phyloP scores from a whole-genome alignment of 2,888 invertebrate genomes.

The Apamea monoglypha region DNA sequence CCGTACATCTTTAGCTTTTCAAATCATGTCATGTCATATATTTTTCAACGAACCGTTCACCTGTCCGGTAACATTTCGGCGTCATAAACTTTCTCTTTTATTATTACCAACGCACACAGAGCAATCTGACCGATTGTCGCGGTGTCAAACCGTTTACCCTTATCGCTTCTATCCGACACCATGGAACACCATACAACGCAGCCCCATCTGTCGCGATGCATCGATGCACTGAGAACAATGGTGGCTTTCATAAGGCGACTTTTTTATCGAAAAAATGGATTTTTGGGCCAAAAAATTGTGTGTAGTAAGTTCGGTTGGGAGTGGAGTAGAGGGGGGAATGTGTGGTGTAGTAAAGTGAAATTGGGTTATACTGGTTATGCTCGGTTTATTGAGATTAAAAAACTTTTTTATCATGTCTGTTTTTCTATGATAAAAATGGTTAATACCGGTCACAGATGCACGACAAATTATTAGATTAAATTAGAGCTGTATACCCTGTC shows the following conservation, averaged over 20 bases:
- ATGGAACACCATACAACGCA: constrained; percentile 50
- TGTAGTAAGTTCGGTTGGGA: constrained; percentile 68
- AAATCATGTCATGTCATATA: neutral
- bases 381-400: constrained; percentile 17
- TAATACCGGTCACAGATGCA: neutral
- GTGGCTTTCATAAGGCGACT: constrained; percentile 76
- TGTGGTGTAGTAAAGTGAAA: constrained; percentile 32
- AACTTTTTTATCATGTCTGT: neutral
- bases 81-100: constrained; percentile 29
- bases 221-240: constrained; percentile 82
- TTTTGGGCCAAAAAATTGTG: constrained; percentile 77
- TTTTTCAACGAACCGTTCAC: neutral
- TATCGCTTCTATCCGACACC: constrained; percentile 75
- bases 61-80: neutral
- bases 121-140: constrained; percentile 82
- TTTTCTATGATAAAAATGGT: neutral
- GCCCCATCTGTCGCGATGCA: constrained; percentile 83
- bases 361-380: constrained; percentile 33
- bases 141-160: constrained; percentile 88
- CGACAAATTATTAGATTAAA: neutral
- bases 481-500: neutral
- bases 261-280: constrained; percentile 81
- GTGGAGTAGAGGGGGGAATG: constrained; percentile 24
- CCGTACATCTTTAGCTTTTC: neutral
- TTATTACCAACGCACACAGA: constrained; percentile 50